Evolutionary conservation across 2,113 vertebrate genomes (phyloP), one percentile per base, ranked within the genome.

Genomic region (Cisticola juncidis): DNA sequence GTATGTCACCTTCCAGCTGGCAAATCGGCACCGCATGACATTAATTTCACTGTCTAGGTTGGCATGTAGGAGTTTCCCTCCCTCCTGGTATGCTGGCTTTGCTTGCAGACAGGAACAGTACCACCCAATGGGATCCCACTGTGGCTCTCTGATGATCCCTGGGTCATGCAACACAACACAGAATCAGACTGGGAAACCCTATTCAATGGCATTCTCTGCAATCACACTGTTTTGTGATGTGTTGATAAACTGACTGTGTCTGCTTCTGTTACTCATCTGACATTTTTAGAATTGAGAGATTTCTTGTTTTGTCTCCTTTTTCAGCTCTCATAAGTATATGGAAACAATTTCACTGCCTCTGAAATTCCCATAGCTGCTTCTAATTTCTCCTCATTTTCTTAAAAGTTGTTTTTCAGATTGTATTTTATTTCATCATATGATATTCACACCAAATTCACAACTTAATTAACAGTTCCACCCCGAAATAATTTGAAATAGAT

Each of bases 331-430:
- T 38, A 68, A 79, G 26, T 64, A 29, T 40, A 65, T 26, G 33
- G 47, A 53, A 78, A 44, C 14, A 8, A 62, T 71, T 71, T 79
- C 51, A 74, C 11, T 40, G 48, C 11, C 20, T 51, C 29, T 40
- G 22, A 88, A 92, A 90, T 88, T 87, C 48, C 61, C 26, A 38
- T 40, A 57, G 40, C 45, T 90, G 36, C 23, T 73, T 78, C 65
- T 74, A 56, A 62, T 81, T 62, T 54, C 42, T 86, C n/a, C 81
- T 8, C 28, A 5, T 51, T 85, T 88, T 38, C 19, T 23, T 88
- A 50, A n/a, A 73, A 72, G 48, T 58, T 77, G 91, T 70, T 96
- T 95, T 89, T 93, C 92, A 88, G 40, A 64, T 61, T 81, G 35
- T 66, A 14, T 78, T 82, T 89, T 83, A 56, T 81, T 64, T 74